Base-by-base conservation (phyloP, 2,888 invertebrate species). In the Choristoneura rosaceana region DNA sequence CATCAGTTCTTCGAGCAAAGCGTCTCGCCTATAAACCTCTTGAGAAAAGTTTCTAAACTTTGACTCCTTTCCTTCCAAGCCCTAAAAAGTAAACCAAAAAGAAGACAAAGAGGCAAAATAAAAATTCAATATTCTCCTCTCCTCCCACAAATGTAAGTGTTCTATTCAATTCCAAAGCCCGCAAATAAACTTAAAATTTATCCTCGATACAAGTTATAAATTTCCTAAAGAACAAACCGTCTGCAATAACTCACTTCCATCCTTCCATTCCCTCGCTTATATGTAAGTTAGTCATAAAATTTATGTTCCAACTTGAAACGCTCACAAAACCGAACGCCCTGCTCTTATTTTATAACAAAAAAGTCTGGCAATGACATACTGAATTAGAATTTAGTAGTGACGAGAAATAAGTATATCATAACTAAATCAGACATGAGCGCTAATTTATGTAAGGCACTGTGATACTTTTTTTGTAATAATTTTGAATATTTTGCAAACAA, bases 241-340 rank as follows among this genome's bases (percentile, higher is more conserved):
- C 71, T 65, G 77, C 74, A 74, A 78, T 79, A 80, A 79, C 73
- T 82, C 77, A 81, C 81, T 73, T 79, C 78, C 76, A 79, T 79
- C 78, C 75, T 79, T 80, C 79, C 74, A 79, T 75, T 81, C 81
- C 77, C 61, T 17, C 64, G 73, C 69, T 65, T 69, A 69, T 63
- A 74, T 75, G 77, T 77, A 74, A 77, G 78, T 76, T 79, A 79
- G 79, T 80, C 79, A 80, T 78, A 79, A 79, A 81, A 86, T 86
- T 86, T 87, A 85, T 83, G 80, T 76, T 77, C 76, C 69, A 81
- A 85, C 80, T 85, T 82, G 73, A 76, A 75, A 77, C 79, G 79
- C 80, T 71, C 41, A 47, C 55, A 59, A 43, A 47, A 34, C 47
- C 34, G 60, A 66, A 55, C 34, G 66, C 43, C 43, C 14, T n/a